Conservation (phyloP, 2,113 vertebrate genomes). For the Procavia capensis region DNA sequence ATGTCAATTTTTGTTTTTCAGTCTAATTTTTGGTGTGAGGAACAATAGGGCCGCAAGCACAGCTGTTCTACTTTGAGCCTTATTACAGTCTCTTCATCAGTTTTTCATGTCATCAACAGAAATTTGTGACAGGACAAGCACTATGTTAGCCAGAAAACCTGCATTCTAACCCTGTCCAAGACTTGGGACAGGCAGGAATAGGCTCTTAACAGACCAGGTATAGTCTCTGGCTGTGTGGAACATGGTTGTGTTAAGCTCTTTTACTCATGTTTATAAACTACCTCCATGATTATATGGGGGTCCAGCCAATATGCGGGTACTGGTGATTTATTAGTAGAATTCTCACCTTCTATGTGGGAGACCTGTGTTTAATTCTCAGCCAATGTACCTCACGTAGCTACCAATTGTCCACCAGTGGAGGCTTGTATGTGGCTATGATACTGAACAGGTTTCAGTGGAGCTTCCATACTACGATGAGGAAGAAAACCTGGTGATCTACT, state of each 20-base stretch:
- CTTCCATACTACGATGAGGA: too few species aligned
- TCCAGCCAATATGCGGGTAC: too few species aligned
- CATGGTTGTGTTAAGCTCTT: neutral
- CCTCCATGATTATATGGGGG: neutral
- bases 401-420: too few species aligned
- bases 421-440: too few species aligned
- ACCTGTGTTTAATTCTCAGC: too few species aligned
- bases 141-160: neutral
- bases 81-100: neutral
- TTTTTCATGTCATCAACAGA: neutral
- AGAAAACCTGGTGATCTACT: too few species aligned
- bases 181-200: rapidly evolving
- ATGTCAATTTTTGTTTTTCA: neutral
- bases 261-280: neutral
- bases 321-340: too few species aligned
- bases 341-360: too few species aligned
- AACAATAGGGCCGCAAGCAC: too few species aligned
- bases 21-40: neutral
- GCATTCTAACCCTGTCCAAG: neutral
- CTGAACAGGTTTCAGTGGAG: too few species aligned
- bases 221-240: neutral
- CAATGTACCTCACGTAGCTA: too few species aligned
- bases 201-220: neutral
- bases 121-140: neutral
- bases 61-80: neutral